Conservation (phyloP, 2,888 invertebrate species). For the Meteorus colon region DNA sequence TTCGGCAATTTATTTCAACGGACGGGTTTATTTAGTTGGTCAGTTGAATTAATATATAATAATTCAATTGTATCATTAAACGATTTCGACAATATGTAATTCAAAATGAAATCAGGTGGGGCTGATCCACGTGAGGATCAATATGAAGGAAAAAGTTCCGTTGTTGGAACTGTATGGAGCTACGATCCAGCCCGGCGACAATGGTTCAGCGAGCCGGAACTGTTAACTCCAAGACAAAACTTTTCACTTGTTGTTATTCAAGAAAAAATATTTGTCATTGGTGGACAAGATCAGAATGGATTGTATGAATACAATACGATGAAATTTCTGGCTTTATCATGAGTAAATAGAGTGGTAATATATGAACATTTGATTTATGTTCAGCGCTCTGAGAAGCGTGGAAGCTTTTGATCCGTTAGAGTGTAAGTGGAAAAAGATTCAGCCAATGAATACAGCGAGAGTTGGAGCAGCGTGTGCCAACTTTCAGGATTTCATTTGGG, state of each 20-base stretch:
- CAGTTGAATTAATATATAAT: slow-evolving; percentile 34
- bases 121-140: slow-evolving; percentile 80
- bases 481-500: slow-evolving; percentile 81
- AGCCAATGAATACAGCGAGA: slow-evolving; percentile 77
- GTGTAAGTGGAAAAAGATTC: slow-evolving; percentile 77
- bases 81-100: not conserved
- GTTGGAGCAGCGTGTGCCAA: slow-evolving; percentile 79
- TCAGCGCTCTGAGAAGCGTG: slow-evolving; percentile 78
- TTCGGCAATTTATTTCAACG: slow-evolving; percentile 78
- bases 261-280: slow-evolving; percentile 82
- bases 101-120: slow-evolving; percentile 75
- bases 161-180: slow-evolving; percentile 81
- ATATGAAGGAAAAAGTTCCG: slow-evolving; percentile 75
- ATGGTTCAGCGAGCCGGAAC: slow-evolving; percentile 79
- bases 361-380: slow-evolving; percentile 16
- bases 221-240: slow-evolving; percentile 79
- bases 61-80: slow-evolving; percentile 12
- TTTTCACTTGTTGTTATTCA: slow-evolving; percentile 81
- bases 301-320: slow-evolving; percentile 65
- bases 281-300: slow-evolving; percentile 81
- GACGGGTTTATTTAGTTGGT: slow-evolving; percentile 82
- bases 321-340: not conserved
- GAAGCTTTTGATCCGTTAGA: slow-evolving; percentile 78
- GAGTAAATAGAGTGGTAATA: not conserved
- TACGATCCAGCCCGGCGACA: slow-evolving; percentile 79